Evolutionary conservation across 1,140 invertebrate species (phyloP), one percentile per base, ranked within the genome.

Genomic region (Nylanderia fulva): DNA sequence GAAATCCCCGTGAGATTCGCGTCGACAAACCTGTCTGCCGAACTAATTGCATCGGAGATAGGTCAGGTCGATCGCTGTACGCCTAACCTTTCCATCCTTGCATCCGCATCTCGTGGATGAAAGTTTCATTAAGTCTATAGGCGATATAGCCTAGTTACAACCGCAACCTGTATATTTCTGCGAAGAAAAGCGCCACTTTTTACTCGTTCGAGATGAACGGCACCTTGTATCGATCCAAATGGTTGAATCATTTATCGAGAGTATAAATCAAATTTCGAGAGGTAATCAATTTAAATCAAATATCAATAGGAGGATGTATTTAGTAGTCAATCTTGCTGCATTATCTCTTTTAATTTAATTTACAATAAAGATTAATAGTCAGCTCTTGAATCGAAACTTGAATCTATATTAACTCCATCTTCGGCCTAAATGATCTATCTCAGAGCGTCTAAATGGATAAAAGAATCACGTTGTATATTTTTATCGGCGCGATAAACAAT

Each of bases 41-140:
- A 45, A 85, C 69, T 87, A 85, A 87, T 87, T 88, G 54, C 76
- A 56, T 58, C 66, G 68, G 61, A 82, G 87, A 60, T 86, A 58
- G 88, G 72, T 86, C 74, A 68, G 79, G 36, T 69, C 77, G 76
- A 39, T 42, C 27, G 84, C 58, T 27, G 52, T 33, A 72, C 71
- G 83, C 66, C 64, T 88, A 83, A 88, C 87, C 84, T 88, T 89
- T 88, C 21, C 54, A 42, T 13, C 29, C 58, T 48, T 24, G 68
- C 64, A 71, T 68, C 52, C 68, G 69, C 58, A 54, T 60, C 39
- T 54, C 52, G 60, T 68, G 76, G 21, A 86, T 86, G 85, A 89
- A 89, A 86, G 84, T 89, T 89, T 89, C 71, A 86, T 89, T 69
- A 61, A 63, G 64, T 79, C 33, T 63, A 63, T 60, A 69, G 54